Evolutionary conservation across 2,797 vertebrate genomes (phyloP).

Genomic region (Aratinga solstitialis): DNA sequence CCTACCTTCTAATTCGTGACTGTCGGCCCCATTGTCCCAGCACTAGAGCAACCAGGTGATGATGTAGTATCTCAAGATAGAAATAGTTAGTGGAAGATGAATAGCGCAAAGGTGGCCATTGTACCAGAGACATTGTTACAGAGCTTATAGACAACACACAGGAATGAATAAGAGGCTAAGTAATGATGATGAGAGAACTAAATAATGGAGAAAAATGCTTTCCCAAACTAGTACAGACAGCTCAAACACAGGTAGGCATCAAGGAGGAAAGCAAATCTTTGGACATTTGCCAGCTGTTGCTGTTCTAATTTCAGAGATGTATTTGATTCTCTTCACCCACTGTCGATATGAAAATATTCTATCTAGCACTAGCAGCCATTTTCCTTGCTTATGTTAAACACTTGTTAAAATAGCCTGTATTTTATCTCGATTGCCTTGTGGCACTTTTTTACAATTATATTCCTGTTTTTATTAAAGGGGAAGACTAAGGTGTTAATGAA

Average conservation of each 20-base stretch:
- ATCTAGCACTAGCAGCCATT: not conserved
- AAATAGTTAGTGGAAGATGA: not conserved
- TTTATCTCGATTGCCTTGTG: not conserved
- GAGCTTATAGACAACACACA: not conserved
- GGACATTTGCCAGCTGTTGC: not conserved
- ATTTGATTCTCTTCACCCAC: not conserved
- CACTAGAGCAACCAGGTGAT: too few relatives aligned
- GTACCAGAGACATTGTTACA: not conserved
- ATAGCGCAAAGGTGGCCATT: not conserved
- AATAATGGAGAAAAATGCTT: not conserved
- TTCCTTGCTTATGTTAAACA: not conserved
- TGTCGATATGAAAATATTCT: not conserved
- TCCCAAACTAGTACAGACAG: not conserved
- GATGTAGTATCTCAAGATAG: not conserved
- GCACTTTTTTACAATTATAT: fast-evolving
- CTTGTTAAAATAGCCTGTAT: not conserved
- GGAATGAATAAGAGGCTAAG: not conserved
- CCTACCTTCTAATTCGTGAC: too few relatives aligned
- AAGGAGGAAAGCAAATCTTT: not conserved
- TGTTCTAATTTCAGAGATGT: not conserved
- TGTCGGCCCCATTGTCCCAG: too few relatives aligned
- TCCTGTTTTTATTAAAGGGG: not conserved
- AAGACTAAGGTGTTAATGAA: not conserved
- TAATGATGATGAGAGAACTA: not conserved
- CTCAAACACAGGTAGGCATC: not conserved